Base-by-base conservation (phyloP, 2,888 invertebrate species). In the Tenthredo notha region DNA sequence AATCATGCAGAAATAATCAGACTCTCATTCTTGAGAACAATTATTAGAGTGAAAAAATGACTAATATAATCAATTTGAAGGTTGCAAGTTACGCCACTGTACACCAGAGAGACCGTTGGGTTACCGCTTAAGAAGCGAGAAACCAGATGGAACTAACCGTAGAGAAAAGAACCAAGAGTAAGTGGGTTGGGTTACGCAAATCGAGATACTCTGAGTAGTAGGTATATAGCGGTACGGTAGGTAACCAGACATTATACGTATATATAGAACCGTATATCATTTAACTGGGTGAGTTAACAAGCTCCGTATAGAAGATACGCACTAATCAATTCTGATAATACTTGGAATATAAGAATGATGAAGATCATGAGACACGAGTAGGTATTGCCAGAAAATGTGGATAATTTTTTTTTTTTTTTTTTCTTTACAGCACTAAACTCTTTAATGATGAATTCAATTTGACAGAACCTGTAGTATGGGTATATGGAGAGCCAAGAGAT, bases 101-200 rank as follows among this genome's bases (percentile, higher is more conserved):
- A 29, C 29, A 15, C 67, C 25, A 0, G 67, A 29, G 67, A 29
- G 67, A 15, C 40, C n/a, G 61, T 61, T 61, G 58, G 61, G 58
- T 61, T 80, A 80, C 80, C 80, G 80, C 80, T 80, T 40, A 80
- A 80, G 80, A 80, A 80, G 40, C 80, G 80, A 61, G 80, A 80
- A 61, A 80, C 80, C 80, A 80, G 80, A 80, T 80, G 80, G 80
- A 80, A 80, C 61, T 80, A 29, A 40, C 58, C 80, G 72, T 74
- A 80, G 10, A 61, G 61, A 37, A 80, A n/a, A 54, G 54, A 54
- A 54, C 6, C n/a, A n/a, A n/a, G n/a, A n/a, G n/a, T n/a, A 54
- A 54, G 80, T 80, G 61, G 80, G 80, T 80, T 80, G 58, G 80
- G 80, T 80, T 80, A 80, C 80, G 61, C 80, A 80, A 33, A 80